These are phyloP conservation scores for Herminia tarsipennalis DNA, from an alignment of 2,888 invertebrate species.

Conservation along the genomic window DNA sequence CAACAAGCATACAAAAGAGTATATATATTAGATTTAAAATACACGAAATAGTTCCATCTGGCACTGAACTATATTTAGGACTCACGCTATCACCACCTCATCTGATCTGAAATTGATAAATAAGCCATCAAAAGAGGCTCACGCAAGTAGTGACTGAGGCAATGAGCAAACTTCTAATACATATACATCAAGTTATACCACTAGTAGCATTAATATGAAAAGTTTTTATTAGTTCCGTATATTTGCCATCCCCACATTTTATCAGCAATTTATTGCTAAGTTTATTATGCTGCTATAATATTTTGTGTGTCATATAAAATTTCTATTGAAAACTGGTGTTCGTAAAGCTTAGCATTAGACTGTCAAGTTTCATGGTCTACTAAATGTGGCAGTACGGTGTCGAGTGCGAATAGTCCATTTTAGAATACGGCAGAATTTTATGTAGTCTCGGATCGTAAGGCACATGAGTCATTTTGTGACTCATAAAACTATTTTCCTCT, in stretches of 20 bases:
- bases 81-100: no score
- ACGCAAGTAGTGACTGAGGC: constrained; percentile 1
- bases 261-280: constrained; percentile 33
- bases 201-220: constrained; percentile 26
- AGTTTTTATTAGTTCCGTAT: constrained; percentile 38
- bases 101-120: no score
- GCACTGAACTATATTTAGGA: no score
- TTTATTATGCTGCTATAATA: constrained; percentile 31
- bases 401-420: background rate
- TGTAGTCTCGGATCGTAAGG: background rate
- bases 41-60: no score
- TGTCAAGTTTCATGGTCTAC: constrained; percentile 4
- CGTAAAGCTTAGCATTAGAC: background rate
- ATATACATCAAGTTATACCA: constrained; percentile 19
- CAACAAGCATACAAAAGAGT: no score
- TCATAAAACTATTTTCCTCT: no score
- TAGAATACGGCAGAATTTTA: background rate
- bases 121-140: constrained; percentile 3
- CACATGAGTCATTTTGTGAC: no score
- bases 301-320: constrained; percentile 18
- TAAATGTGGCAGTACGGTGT: background rate
- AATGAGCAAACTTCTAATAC: constrained; percentile 15
- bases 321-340: constrained; percentile 9
- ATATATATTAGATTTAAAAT: no score
- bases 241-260: constrained; percentile 30